Evolutionary conservation across 2,888 invertebrate species (phyloP), one percentile per base, ranked within the genome.

Genomic region (Hypolimnas misippus): DNA sequence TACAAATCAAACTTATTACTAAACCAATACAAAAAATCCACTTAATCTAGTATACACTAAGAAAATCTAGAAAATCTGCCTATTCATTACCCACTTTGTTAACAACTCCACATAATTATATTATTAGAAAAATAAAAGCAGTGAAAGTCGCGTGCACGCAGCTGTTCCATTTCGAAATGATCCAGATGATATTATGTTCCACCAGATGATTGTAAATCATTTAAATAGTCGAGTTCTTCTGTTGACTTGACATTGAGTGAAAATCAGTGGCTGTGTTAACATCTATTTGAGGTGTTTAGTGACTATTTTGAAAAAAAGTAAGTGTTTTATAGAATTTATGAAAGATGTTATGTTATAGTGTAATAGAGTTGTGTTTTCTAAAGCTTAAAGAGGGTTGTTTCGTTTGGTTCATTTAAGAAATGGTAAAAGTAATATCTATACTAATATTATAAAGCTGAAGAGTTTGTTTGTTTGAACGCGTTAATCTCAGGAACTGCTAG

Each of bases 191-290:
- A 79, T 81, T 82, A 79, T 72, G 66, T 63, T 66, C 64, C 63
- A 72, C 46, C 46, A 29, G 44, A 66, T 68, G 72, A 76, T 85
- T 81, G 83, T 86, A 84, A 89, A 83, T 84, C 89, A 90, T 84
- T 89, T 92, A 92, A 86, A 91, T 89, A 90, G 84, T 83, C 84
- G 82, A 87, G 82, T 82, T 77, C 76, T 79, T 73, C 69, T 77
- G 55, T 73, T 3, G 25, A 25, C 77, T 83, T 87, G 86, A 86
- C 90, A 91, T 87, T 91, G 87, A 82, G 81, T 70, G 72, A 74
- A 71, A 62, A 75, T 73, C 79, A 75, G 56, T 78, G 79, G 35
- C 6, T 7, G 53, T 46, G 58, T 6, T 17, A 42, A 62, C 57
- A 55, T 35, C 14, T 17, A 8, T 3, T 19, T 12, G 2, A 10